Base-by-base conservation (phyloP, 2,113 vertebrate species). In the Malurus alboscapulatus region DNA sequence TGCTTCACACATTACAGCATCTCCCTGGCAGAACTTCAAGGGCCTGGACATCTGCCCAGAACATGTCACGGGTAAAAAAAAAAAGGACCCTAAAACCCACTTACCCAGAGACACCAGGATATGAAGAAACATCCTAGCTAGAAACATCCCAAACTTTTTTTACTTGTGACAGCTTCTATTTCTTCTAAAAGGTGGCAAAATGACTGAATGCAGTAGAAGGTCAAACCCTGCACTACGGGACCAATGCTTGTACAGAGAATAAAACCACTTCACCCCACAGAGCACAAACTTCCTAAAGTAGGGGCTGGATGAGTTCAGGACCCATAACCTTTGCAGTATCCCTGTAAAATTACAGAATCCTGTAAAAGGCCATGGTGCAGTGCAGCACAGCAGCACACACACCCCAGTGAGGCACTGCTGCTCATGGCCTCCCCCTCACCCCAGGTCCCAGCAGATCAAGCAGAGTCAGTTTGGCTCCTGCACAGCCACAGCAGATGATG, bases 21-120 rank as follows among this genome's bases (percentile, higher is more conserved):
- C 88, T 47, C 73, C 85, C 75, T 89, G 92, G 78, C 88, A 95
- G 57, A 85, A 36, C 82, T 89, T 89, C 84, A 92, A 87, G 44
- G 50, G 59, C 42, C 68, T 88, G 84, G 87, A 91, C 19, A 87
- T 29, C 34, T 82, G 92, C 84, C 81, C 78, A 87, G 84, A 69
- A 93, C 48, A 40, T 4, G 17, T 67, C 74, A 74, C 66, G 80
- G 68, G 12, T 7, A 29, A 24, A 57, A 44, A 48, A 42, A 42
- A 79, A 54, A n/a, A 45, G 30, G 4, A 44, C 57, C 53, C 30
- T 20, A 62, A 87, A 90, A 20, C 40, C 30, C 44, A 79, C 48
- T 72, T 78, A 78, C 12, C 38, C 30, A 40, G 6, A 11, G 29
- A 32, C 40, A 73, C 9, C 19, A 59, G 45, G 42, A 84, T 34